Evolutionary conservation across 1,140 invertebrate genomes (phyloP).

Genomic region (Hyles euphorbiae): DNA sequence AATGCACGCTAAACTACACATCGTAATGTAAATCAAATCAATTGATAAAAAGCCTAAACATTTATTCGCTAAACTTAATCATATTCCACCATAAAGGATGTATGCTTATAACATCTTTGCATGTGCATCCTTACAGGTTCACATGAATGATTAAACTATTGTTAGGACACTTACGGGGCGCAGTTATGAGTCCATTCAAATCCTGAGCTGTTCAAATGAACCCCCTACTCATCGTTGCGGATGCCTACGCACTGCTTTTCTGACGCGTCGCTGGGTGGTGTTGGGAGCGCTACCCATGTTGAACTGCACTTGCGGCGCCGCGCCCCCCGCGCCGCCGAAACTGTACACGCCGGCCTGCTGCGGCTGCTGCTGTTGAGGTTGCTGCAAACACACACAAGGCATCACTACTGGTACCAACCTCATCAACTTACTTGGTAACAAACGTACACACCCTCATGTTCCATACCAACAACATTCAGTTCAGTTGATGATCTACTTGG

Average conservation of each 20-base stretch:
- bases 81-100: neutral
- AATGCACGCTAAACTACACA: no score
- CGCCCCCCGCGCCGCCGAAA: constrained; percentile 29
- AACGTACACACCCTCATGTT: no score
- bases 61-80: no score
- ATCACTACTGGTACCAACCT: no score
- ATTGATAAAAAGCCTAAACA: no score
- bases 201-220: neutral
- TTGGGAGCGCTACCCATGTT: constrained; percentile 43
- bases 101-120: neutral
- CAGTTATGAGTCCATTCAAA: constrained; percentile 1
- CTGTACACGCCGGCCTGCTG: constrained; percentile 37
- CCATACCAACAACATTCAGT: no score
- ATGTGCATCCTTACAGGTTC: constrained; percentile 6
- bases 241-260: constrained; percentile 45
- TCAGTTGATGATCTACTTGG: no score
- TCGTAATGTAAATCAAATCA: no score
- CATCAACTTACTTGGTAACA: no score
- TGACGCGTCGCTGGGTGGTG: constrained; percentile 28
- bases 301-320: constrained; percentile 38
- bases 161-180: constrained; percentile 10
- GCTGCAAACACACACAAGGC: constrained; percentile 5
- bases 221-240: constrained; percentile 35
- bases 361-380: constrained; percentile 22
- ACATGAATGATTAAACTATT: constrained; percentile 5